Percentiles rank a stretch among this genome's conserved stretches.
These are phyloP conservation scores for Lordiphosa stackelbergi DNA, from an alignment of 1,140 invertebrate genomes.

Conservation along the genomic window DNA sequence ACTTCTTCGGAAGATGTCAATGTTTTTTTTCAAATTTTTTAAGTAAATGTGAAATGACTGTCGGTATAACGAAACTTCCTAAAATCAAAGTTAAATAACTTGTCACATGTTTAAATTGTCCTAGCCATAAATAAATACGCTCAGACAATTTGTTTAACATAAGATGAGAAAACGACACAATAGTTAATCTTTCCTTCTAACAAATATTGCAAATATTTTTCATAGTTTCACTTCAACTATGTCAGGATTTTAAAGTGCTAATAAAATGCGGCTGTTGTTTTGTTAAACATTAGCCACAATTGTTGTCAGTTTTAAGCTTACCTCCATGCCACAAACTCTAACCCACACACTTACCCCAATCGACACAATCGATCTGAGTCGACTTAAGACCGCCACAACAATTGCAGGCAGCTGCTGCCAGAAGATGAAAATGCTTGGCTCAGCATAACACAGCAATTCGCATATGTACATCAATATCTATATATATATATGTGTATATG, in stretches of 20 bases:
- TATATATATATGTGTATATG: conserved; percentile 12
- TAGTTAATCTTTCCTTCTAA: no score
- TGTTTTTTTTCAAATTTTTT: no score
- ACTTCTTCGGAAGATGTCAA: no score
- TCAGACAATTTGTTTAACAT: no score
- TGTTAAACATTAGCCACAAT: conserved; percentile 48
- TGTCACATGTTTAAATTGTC: no score
- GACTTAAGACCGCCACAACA: conserved; percentile 68
- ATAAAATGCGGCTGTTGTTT: conserved; percentile 22
- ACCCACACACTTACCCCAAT: not conserved
- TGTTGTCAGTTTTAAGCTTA: conserved; percentile 45
- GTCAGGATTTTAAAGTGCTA: conserved; percentile 25
- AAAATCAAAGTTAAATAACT: no score
- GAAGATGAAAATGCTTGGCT: conserved; percentile 54
- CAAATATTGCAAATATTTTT: conserved; percentile 1
- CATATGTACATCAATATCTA: conserved; percentile 19
- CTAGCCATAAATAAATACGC: no score
- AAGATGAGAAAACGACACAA: no score
- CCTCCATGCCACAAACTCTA: conserved; percentile 33
- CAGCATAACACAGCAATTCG: conserved; percentile 53
- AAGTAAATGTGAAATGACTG: no score
- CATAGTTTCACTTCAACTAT: no score
- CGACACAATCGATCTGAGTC: conserved; percentile 33
- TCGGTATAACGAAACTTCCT: no score
- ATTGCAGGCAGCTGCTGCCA: conserved; percentile 63